Evolutionary conservation across 2,888 invertebrate species (phyloP).

Genomic region (Ptycholaimellus sp.): DNA sequence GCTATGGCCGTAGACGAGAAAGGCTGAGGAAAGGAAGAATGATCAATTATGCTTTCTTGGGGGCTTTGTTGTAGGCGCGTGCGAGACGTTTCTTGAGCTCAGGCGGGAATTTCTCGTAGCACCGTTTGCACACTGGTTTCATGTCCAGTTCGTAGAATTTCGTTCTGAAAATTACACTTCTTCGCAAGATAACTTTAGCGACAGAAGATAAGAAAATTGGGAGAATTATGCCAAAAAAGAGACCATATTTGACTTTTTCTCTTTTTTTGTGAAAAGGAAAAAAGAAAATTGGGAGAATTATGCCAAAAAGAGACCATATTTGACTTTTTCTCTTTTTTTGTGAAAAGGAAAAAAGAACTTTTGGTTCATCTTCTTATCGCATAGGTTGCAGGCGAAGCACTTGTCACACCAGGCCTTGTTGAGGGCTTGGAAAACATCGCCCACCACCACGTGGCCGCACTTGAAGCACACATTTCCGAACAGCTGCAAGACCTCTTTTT

Average conservation of each 20-base stretch:
- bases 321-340: no score
- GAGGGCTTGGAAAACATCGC: conserved; percentile 73
- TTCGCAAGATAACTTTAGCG: background rate
- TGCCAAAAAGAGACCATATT: no score
- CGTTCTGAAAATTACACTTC: conserved; percentile 27
- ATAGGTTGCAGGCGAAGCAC: conserved; percentile 89
- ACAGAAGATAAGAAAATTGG: no score
- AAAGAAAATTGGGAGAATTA: no score
- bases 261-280: no score
- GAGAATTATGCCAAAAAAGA: no score
- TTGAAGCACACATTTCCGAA: conserved; percentile 96
- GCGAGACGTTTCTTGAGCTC: conserved; percentile 72
- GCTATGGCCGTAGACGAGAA: no score
- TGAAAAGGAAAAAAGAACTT: conserved; percentile 25
- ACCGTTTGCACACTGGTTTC: conserved; percentile 90
- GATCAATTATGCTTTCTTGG: no score
- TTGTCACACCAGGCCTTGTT: conserved; percentile 98
- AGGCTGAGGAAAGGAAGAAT: no score
- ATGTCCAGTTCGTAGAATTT: conserved; percentile 98
- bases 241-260: background rate
- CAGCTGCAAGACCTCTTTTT: conserved; percentile 47
- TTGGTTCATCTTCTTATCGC: conserved; percentile 53
- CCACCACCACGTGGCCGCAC: conserved; percentile 89
- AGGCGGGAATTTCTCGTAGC: conserved; percentile 81
- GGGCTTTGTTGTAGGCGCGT: no score